Evolutionary conservation across 2,797 vertebrate genomes (phyloP).

Genomic region (Myotis myotis): DNA sequence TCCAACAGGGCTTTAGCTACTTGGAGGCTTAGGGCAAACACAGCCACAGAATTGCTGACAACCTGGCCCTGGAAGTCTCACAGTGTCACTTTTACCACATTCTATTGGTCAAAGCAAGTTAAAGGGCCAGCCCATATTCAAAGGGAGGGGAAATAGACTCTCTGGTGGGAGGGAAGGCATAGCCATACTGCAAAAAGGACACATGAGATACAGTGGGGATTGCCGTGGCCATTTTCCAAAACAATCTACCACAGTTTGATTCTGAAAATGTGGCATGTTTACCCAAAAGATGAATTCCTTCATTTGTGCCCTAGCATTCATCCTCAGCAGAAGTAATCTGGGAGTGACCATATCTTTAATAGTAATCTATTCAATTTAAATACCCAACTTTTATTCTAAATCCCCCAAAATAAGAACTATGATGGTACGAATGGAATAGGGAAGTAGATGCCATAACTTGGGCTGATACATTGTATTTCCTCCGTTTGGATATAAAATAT

Average conservation of each 20-base stretch:
- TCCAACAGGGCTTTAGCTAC: background rate
- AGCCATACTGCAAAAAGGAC: background rate
- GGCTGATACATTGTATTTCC: background rate
- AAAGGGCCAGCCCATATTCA: background rate
- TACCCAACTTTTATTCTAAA: background rate
- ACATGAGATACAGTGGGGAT: accelerated
- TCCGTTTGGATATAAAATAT: background rate
- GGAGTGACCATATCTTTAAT: background rate
- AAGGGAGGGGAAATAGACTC: background rate
- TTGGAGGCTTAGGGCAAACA: background rate
- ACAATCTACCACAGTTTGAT: background rate
- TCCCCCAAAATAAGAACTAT: background rate
- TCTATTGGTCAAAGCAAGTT: background rate
- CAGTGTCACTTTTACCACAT: background rate
- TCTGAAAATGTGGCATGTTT: background rate
- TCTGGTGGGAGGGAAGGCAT: accelerated
- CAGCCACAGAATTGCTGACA: background rate
- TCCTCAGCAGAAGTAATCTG: background rate
- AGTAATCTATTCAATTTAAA: background rate
- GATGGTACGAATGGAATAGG: background rate
- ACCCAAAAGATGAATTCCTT: background rate
- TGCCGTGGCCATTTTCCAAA: background rate
- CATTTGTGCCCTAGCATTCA: background rate
- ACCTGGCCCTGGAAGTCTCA: too few relatives aligned
- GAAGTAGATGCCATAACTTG: background rate